These are phyloP conservation scores for Papilio aristodemus DNA, from an alignment of 1,140 invertebrate species.

Conservation along the genomic window DNA sequence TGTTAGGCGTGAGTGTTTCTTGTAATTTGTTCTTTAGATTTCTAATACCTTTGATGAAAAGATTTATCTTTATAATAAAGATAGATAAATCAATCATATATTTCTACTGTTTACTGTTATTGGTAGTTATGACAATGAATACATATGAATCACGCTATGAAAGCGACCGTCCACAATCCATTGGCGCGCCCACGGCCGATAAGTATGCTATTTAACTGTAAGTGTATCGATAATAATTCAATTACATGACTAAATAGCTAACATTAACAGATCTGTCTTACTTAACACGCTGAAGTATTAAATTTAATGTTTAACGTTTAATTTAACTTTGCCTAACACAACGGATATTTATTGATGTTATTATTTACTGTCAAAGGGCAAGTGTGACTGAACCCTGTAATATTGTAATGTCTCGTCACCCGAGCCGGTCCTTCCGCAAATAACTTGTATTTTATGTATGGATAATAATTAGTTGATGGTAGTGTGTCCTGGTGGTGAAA, in stretches of 20 bases:
- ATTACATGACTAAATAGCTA: conserved; percentile 38
- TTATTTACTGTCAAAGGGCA: conserved; percentile 53
- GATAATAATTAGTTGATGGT: conserved; percentile 22
- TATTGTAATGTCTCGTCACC: conserved; percentile 31
- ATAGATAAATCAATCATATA: conserved; percentile 22
- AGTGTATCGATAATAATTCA: conserved; percentile 43
- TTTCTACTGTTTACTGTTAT: conserved; percentile 26
- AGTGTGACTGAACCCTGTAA: conserved; percentile 38
- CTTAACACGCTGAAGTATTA: conserved; percentile 15
- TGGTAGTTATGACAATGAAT: conserved; percentile 28
- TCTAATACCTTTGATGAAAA: too few species aligned
- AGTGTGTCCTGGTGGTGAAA: not conserved
- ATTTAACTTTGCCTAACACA: conserved; percentile 38
- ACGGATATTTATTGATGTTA: conserved; percentile 51
- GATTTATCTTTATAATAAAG: too few species aligned
- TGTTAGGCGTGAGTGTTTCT: not conserved
- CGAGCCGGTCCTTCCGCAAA: conserved; percentile 14
- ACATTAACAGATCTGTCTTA: conserved; percentile 28
- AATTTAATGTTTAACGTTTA: conserved; percentile 24
- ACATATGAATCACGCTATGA: conserved; percentile 23
- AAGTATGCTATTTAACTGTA: conserved; percentile 52
- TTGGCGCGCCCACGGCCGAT: conserved; percentile 41
- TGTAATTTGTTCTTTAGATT: not conserved
- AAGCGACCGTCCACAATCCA: conserved; percentile 20
- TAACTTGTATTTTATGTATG: conserved; percentile 21